These are phyloP conservation scores for Phymanthus crucifer DNA, from an alignment of 92 coral and sea anemone genomes.

Conservation along the genomic window DNA sequence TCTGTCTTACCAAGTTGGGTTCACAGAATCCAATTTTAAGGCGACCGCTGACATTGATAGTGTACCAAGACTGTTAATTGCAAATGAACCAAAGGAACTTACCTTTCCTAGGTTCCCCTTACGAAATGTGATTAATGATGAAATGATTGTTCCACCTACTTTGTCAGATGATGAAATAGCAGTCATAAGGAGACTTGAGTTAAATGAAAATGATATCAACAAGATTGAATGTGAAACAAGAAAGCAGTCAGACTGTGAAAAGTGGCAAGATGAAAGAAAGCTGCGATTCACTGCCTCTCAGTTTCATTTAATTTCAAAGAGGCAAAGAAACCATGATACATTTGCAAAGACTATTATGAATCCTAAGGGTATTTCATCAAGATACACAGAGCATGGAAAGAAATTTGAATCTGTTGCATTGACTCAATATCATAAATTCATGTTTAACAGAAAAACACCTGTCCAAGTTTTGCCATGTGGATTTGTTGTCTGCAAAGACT, in stretches of 20 bases:
- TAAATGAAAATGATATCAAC: conserved; percentile 28
- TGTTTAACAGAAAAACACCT: conserved; percentile 34
- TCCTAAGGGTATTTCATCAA: conserved; percentile 31
- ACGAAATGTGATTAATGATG: conserved; percentile 3
- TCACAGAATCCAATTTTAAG: conserved; percentile 19
- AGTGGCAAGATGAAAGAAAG: conserved; percentile 26
- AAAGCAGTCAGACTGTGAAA: conserved; percentile 23
- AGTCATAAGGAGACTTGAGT: background rate
- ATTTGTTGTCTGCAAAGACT: conserved; percentile 22
- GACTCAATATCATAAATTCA: conserved; percentile 25
- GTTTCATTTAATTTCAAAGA: conserved; percentile 19
- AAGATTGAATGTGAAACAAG: conserved; percentile 25
- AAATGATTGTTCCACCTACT: conserved; percentile 21
- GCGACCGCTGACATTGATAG: conserved; percentile 13
- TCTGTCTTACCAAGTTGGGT: conserved; percentile 18
- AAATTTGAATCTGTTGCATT: conserved; percentile 52
- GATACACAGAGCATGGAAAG: conserved; percentile 35
- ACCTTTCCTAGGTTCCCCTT: conserved; percentile 17
- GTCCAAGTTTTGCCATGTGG: conserved; percentile 20
- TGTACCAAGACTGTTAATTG: conserved; percentile 13
- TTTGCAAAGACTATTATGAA: conserved; percentile 31
- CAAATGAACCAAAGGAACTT: background rate
- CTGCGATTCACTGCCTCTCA: conserved; percentile 50
- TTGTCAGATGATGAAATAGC: conserved; percentile 6
- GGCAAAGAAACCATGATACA: conserved; percentile 44